Evolutionary conservation across 2,113 vertebrate species (phyloP), one percentile per base, ranked within the genome.

Genomic region (Actenoides hombroni): DNA sequence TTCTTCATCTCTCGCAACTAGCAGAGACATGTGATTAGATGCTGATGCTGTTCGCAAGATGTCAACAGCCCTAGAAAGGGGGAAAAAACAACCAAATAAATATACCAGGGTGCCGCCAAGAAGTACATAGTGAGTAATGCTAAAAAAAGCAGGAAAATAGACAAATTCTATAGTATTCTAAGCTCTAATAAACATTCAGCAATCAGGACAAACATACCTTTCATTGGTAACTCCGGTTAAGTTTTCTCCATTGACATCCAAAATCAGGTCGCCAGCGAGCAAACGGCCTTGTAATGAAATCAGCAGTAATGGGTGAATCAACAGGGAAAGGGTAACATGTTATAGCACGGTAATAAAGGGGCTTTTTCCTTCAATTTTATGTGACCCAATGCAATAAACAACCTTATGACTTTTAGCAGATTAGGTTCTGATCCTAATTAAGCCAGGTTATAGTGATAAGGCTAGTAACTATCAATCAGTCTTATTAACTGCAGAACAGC

Each of bases 221-320:
- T 99, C 98, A 42, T 98, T 99, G 88, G 99, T 98, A 85, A 98
- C 98, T 49, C 98, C 99, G 13, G 95, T 86, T 96, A 99, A 96
- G 89, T 98, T 99, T 97, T 98, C 96, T 92, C 99, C 98, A 92
- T 99, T 99, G 93, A 99, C 98, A 57, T 99, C 98, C 96, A 99
- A 96, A 97, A 99, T 98, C 14, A 99, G 97, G 95, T 99, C 99
- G 2, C 98, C 99, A 86, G 98, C 95, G 94, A 97, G 98, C 90
- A 99, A 97, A 90, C 98, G 98, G 61, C 98, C 98, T 99, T 94
- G 37, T 94, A 90, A 90, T 37, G 57, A 95, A 88, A 96, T 33
- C 70, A 77, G 81, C 15, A 73, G 65, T 10, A 75, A 81, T 3
- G 19, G 21, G 88, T 35, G 14, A 90, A 73, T 19, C 56, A 64